Percentiles rank a stretch among this genome's conserved stretches.
These are phyloP conservation scores for Acomys russatus DNA, from an alignment of 2,797 vertebrate genomes.

Conservation along the genomic window DNA sequence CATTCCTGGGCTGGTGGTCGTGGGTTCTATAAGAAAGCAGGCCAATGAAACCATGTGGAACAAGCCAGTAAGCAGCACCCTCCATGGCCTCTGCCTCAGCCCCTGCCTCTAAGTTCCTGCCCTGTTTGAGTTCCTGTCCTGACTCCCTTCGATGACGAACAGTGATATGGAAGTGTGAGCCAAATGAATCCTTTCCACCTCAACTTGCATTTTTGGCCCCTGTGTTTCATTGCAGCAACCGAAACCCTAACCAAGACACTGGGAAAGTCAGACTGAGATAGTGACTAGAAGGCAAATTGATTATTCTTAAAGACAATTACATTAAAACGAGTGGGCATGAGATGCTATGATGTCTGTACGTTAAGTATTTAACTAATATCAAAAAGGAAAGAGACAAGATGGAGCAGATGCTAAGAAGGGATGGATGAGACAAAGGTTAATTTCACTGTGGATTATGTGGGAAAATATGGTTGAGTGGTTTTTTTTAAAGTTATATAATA, in stretches of 20 bases:
- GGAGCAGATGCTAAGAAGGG: background rate
- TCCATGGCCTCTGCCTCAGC: background rate
- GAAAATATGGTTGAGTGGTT: background rate
- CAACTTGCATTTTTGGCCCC: background rate
- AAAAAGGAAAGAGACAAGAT: background rate
- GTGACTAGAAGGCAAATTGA: background rate
- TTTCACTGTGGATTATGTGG: background rate
- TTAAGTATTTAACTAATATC: background rate
- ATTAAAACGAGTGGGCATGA: background rate
- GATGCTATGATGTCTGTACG: background rate
- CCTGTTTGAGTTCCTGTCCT: background rate
- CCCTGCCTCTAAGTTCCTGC: background rate
- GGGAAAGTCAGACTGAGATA: background rate
- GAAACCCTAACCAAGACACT: background rate
- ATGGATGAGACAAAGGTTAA: background rate
- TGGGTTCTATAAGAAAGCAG: background rate
- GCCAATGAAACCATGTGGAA: background rate
- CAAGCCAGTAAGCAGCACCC: background rate
- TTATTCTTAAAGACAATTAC: background rate
- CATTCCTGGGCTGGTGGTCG: background rate
- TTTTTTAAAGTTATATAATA: slow-evolving; percentile 44
- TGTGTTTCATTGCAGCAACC: background rate
- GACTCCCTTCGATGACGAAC: background rate
- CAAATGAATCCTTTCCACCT: background rate
- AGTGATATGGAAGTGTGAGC: background rate